Conservation (phyloP, 2,113 vertebrate species). For the Connochaetes taurinus region DNA sequence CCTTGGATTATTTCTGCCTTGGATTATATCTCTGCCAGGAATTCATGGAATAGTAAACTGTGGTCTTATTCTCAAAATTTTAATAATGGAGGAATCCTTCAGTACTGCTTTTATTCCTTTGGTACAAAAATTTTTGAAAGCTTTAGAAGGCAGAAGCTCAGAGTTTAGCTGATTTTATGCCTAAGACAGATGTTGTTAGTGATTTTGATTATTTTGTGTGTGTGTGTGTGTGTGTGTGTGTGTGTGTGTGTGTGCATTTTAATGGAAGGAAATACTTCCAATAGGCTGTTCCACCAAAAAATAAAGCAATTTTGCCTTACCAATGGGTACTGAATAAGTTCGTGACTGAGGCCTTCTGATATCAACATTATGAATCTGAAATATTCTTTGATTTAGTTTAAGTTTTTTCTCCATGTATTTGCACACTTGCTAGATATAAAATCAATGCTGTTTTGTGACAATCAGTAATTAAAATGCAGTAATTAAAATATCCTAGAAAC, state of each 20-base stretch:
- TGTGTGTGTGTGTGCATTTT: background rate
- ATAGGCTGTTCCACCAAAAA: background rate
- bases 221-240: background rate
- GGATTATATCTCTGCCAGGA: background rate
- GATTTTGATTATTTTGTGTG: background rate
- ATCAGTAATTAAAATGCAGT: background rate
- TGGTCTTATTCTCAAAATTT: background rate
- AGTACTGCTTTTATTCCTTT: background rate
- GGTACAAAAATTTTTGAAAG: background rate
- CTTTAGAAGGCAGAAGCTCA: background rate
- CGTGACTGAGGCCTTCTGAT: background rate
- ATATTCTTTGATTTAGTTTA: background rate
- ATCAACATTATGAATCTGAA: background rate
- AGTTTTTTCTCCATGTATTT: background rate
- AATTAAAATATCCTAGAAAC: background rate
- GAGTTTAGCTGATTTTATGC: background rate
- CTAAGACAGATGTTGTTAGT: background rate
- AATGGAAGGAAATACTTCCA: background rate
- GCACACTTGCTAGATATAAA: background rate
- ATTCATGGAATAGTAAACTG: background rate
- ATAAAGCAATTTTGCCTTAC: background rate
- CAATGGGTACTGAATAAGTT: background rate
- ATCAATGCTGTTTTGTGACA: background rate
- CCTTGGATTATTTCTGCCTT: background rate
- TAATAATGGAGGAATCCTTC: background rate